Evolutionary conservation across 2,888 invertebrate genomes (phyloP).

Genomic region (Aquatica leii): DNA sequence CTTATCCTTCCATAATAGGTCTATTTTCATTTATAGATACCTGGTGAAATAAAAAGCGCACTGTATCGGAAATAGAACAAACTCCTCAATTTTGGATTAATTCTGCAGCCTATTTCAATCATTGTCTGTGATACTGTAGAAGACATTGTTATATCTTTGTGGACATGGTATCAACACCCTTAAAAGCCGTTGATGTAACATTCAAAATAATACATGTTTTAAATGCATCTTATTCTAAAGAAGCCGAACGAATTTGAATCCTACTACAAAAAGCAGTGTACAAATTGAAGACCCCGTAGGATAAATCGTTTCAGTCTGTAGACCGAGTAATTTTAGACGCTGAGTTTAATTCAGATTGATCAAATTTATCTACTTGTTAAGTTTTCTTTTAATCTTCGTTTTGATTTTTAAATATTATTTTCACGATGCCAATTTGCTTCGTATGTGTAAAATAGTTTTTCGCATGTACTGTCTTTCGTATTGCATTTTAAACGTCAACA

Average conservation of each 20-base stretch:
- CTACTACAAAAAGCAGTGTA: slow-evolving; percentile 2
- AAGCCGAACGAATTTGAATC: neutral
- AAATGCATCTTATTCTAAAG: neutral
- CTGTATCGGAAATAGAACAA: neutral
- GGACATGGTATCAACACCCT: neutral
- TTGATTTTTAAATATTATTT: too few relatives aligned
- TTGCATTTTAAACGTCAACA: too few relatives aligned
- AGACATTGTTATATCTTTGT: neutral
- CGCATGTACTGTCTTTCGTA: too few relatives aligned
- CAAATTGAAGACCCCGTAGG: too few relatives aligned
- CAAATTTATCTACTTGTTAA: too few relatives aligned
- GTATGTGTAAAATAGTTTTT: too few relatives aligned
- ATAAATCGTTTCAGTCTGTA: too few relatives aligned
- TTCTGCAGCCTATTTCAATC: neutral
- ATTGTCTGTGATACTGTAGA: neutral
- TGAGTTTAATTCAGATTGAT: too few relatives aligned
- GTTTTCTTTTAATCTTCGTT: too few relatives aligned
- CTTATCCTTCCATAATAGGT: too few relatives aligned
- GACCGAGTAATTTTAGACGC: too few relatives aligned
- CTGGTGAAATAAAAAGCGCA: neutral
- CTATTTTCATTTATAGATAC: neutral
- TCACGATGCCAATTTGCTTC: too few relatives aligned
- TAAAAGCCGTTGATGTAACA: neutral
- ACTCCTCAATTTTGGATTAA: neutral
- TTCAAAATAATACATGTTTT: slow-evolving; percentile 1